Evolutionary conservation across 2,797 vertebrate genomes (phyloP).

Genomic region (Thripadectes ignobilis): DNA sequence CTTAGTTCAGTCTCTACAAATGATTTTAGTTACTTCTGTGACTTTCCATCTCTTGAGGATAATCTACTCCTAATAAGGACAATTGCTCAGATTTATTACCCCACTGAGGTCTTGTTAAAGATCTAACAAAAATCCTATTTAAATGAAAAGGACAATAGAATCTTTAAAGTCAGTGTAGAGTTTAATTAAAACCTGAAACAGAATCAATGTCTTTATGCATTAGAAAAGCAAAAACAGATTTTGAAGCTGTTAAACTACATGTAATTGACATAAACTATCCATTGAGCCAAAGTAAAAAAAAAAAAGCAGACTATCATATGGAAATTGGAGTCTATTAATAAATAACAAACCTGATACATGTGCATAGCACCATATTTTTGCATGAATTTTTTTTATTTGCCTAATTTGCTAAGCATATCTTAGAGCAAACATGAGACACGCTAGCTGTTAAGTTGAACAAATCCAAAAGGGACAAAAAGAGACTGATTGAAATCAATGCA

Average conservation of each 20-base stretch:
- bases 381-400: slow-evolving; percentile 43
- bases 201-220: slow-evolving; percentile 42
- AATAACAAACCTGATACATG: slow-evolving; percentile 14
- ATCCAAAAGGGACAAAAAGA: slow-evolving; percentile 29
- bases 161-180: slow-evolving; percentile 67
- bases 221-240: slow-evolving; percentile 57
- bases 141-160: slow-evolving; percentile 78
- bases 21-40: slow-evolving; percentile 75
- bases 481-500: slow-evolving; percentile 1
- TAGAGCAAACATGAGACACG: slow-evolving; percentile 20
- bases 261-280: slow-evolving; percentile 51
- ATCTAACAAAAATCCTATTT: slow-evolving; percentile 77
- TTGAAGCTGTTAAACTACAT: slow-evolving; percentile 30
- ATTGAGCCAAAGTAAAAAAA: neutral
- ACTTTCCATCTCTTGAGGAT: slow-evolving; percentile 73
- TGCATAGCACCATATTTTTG: neutral
- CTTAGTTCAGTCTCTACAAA: slow-evolving; percentile 47
- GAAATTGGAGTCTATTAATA: slow-evolving; percentile 48
- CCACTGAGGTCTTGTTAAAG: slow-evolving; percentile 82
- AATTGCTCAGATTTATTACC: slow-evolving; percentile 80
- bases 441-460: slow-evolving; percentile 18
- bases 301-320: neutral
- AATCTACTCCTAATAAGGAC: slow-evolving; percentile 80
- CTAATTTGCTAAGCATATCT: slow-evolving; percentile 20
- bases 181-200: slow-evolving; percentile 74